Percentiles rank a stretch among this genome's conserved stretches.
These are phyloP conservation scores for Papilio glaucus DNA, from an alignment of 1,140 invertebrate genomes.

Conservation along the genomic window DNA sequence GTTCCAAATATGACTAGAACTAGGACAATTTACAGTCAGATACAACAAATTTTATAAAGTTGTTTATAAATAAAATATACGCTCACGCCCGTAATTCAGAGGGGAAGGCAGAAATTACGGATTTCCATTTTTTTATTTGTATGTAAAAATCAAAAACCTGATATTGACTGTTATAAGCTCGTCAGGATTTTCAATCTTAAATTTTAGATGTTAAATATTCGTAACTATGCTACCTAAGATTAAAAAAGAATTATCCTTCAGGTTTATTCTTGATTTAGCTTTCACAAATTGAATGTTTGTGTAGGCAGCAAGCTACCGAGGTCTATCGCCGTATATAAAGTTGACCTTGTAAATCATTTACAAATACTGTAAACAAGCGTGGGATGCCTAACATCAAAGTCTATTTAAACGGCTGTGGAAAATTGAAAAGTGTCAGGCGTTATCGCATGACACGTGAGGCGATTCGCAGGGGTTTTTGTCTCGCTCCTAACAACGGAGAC, in stretches of 20 bases:
- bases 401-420: not conserved
- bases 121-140: no score
- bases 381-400: constrained; percentile 3
- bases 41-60: no score
- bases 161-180: no score
- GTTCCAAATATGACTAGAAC: no score
- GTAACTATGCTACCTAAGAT: not conserved
- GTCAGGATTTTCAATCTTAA: no score
- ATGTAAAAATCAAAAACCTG: no score
- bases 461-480: constrained; percentile 53
- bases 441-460: constrained; percentile 19
- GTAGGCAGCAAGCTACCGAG: not conserved
- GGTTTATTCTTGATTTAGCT: not conserved
- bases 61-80: no score
- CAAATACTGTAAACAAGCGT: not conserved
- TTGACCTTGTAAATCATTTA: constrained; percentile 3
- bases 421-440: constrained; percentile 19
- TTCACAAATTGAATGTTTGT: constrained; percentile 7
- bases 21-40: no score
- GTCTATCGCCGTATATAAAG: not conserved
- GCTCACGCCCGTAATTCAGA: no score
- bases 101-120: no score
- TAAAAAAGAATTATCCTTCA: no score
- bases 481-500: constrained; percentile 39
- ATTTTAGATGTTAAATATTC: not conserved